Evolutionary conservation across 2,888 invertebrate species (phyloP).

Genomic region (Holacanthella duospinosa): DNA sequence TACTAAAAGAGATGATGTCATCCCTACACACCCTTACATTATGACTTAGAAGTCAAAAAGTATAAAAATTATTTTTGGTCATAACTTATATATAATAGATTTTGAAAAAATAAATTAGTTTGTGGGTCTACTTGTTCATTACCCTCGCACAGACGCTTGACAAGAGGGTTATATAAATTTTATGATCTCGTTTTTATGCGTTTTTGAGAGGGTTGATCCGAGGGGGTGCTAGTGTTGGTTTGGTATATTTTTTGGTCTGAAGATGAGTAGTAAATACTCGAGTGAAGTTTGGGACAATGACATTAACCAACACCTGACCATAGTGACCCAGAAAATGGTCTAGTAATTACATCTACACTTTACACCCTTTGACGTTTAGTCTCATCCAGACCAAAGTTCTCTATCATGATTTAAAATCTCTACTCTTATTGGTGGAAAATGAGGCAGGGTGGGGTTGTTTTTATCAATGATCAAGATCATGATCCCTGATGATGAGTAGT

Average conservation of each 20-base stretch:
- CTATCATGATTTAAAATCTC: neutral
- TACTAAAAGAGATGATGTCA: too few relatives aligned
- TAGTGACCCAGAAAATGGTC: slow-evolving; percentile 35
- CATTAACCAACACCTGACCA: slow-evolving; percentile 21
- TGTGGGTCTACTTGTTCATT: neutral
- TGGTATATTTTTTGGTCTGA: too few relatives aligned
- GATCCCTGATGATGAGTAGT: neutral
- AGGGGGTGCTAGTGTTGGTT: slow-evolving; percentile 3
- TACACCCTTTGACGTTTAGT: neutral
- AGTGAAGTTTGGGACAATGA: slow-evolving; percentile 6
- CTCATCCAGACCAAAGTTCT: neutral
- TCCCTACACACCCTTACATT: too few relatives aligned
- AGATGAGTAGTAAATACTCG: slow-evolving; percentile 11
- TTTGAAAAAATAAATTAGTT: neutral
- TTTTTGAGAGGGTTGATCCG: neutral
- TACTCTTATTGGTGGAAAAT: neutral
- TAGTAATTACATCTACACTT: slow-evolving; percentile 27
- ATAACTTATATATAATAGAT: neutral
- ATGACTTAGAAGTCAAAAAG: too few relatives aligned
- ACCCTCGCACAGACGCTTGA: neutral
- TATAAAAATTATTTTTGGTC: too few relatives aligned
- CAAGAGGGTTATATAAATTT: neutral
- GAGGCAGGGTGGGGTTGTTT: neutral
- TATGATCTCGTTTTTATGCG: neutral
- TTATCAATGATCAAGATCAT: slow-evolving; percentile 6